Evolutionary conservation across 2,113 vertebrate species (phyloP).

Genomic region (Macaca mulatta): DNA sequence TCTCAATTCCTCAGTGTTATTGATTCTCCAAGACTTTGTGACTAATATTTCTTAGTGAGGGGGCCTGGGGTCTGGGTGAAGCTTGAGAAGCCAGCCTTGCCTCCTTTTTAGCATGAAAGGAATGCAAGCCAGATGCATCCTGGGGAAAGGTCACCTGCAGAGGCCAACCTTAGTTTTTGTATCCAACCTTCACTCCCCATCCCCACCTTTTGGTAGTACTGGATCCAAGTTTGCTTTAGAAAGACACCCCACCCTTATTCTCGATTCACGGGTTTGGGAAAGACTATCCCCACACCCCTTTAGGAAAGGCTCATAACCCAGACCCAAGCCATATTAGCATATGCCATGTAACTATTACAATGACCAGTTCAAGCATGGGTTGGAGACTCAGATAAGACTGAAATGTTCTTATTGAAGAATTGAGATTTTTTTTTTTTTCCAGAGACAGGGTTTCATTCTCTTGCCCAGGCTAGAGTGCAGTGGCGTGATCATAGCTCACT

Average conservation of each 20-base stretch:
- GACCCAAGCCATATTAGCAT: background rate
- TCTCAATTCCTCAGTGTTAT: background rate
- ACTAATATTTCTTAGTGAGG: constrained; percentile 29
- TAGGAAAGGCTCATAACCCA: background rate
- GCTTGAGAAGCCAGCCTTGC: background rate
- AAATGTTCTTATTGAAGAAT: no score
- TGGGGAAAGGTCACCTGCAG: background rate
- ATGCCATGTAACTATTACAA: background rate
- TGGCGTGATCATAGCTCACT: background rate
- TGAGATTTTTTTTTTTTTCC: no score
- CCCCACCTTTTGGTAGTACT: background rate
- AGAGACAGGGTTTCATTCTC: background rate
- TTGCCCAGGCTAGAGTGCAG: background rate
- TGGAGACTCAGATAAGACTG: background rate
- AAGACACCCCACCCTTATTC: background rate
- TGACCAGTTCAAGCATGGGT: background rate
- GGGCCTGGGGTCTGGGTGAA: background rate
- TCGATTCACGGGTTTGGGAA: background rate
- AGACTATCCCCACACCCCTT: background rate
- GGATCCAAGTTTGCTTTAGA: background rate
- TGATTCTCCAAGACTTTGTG: constrained; percentile 32
- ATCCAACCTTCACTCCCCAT: background rate
- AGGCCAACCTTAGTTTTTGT: background rate
- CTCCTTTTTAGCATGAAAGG: background rate
- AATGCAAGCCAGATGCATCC: background rate